Base-by-base conservation (phyloP, 1,140 invertebrate genomes). In the Globodera ellingtonae region DNA sequence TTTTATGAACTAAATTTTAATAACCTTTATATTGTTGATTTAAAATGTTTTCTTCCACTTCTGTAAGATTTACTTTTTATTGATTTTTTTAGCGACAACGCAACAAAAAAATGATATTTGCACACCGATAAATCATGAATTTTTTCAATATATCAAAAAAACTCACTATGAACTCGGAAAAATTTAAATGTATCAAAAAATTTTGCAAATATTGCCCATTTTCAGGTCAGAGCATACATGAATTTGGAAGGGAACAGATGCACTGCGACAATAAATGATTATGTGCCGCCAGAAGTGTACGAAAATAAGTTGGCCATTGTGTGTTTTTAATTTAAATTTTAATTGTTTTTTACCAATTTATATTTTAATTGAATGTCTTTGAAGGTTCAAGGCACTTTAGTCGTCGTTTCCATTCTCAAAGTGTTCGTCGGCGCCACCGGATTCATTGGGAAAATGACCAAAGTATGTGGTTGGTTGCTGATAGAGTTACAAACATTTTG, bases 391-490 rank as follows among this genome's bases (percentile, higher is more conserved):
- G 87, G 87, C 65, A 85, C 88, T 10, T 78, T 88, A 35, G 81
- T 88, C 24, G 72, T 81, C 10, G 86, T 86, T 15, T 79, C 86
- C 2, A 66, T 86, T n/a, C 73, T 88, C 72, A 88, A 85, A 47
- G 85, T 89, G 59, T 52, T 89, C 35, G 85, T 89, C 44, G 89
- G 86, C 4, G 73, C 75, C 6, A 87, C 85, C 56, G 89, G 89
- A 24, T 66, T 89, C 21, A 85, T 91, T 46, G 90, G 90, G 10
- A 75, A 89, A 24, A 72, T 91, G 1, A 85, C 90, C 7, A 85
- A 88, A 18, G 56, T 59, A 10, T 6, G 10, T 5, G 10, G 9
- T 59, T 5, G 10, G 9, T 59, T 59, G 13, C 35, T 15, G 56
- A 15, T 1, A 15, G 56, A 59, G 15, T 35, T 35, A 2, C 35